These are phyloP conservation scores for Olivierus martensii DNA, from an alignment of 1,140 invertebrate species.

Conservation along the genomic window DNA sequence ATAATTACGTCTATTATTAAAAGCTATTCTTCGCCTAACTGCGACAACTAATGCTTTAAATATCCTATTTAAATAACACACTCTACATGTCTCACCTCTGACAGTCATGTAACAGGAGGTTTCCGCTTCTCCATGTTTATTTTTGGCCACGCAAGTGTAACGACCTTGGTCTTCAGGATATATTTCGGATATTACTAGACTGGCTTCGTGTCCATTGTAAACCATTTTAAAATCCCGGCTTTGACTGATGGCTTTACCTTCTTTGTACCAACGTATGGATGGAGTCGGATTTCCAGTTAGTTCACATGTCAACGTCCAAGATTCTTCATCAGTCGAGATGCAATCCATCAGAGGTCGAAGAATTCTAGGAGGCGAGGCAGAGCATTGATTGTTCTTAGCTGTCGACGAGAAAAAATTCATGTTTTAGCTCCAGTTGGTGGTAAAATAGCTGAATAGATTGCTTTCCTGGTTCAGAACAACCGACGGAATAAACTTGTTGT, in stretches of 20 bases:
- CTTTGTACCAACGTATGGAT: slow-evolving; percentile 65
- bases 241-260: slow-evolving; percentile 51
- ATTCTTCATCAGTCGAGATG: slow-evolving; percentile 61
- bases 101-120: slow-evolving; percentile 66
- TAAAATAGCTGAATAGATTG: no score
- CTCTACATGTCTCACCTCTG: slow-evolving; percentile 33
- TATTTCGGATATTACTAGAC: slow-evolving; percentile 69
- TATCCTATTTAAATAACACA: no score
- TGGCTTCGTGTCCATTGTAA: slow-evolving; percentile 71
- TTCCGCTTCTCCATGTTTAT: slow-evolving; percentile 65
- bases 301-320: slow-evolving; percentile 54
- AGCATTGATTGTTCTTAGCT: background rate
- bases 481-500: no score
- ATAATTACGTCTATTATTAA: no score
- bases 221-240: slow-evolving; percentile 74
- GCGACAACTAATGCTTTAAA: no score
- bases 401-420: background rate
- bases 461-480: no score
- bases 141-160: slow-evolving; percentile 73
- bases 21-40: no score
- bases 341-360: slow-evolving; percentile 51
- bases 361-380: slow-evolving; percentile 46
- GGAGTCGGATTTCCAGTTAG: slow-evolving; percentile 82
- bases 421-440: background rate
- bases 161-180: slow-evolving; percentile 85